Evolutionary conservation across 2,113 vertebrate species (phyloP).

Genomic region (Crotalus tigris): DNA sequence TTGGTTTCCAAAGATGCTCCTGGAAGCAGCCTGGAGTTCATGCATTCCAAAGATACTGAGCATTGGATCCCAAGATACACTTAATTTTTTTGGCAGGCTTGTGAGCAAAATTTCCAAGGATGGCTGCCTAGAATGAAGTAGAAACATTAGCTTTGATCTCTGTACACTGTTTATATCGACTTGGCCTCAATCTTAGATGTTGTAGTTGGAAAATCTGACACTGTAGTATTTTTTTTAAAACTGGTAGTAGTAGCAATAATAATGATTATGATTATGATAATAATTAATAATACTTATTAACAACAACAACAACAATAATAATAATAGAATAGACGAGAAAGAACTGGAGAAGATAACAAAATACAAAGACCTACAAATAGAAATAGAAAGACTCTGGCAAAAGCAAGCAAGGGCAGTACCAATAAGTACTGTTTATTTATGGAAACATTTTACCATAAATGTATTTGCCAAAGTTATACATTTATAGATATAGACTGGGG

Average conservation of each 20-base stretch:
- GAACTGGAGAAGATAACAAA: too few species aligned
- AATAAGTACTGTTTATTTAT: neutral
- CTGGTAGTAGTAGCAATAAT: too few species aligned
- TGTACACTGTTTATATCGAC: neutral
- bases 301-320: fast-evolving
- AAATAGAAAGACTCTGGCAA: too few species aligned
- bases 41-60: neutral
- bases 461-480: neutral
- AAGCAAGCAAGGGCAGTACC: too few species aligned
- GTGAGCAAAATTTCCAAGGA: neutral
- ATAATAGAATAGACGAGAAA: too few species aligned
- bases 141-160: neutral
- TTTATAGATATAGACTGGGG: too few species aligned
- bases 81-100: neutral
- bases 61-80: neutral
- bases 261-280: too few species aligned
- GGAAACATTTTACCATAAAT: neutral
- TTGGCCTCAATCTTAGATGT: neutral
- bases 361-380: too few species aligned
- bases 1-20: neutral
- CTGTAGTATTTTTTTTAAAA: neutral
- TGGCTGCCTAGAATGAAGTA: neutral
- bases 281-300: too few species aligned
- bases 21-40: neutral
- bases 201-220: neutral